Evolutionary conservation across 2,797 vertebrate species (phyloP), one percentile per base, ranked within the genome.

Genomic region (Strix occidentalis): DNA sequence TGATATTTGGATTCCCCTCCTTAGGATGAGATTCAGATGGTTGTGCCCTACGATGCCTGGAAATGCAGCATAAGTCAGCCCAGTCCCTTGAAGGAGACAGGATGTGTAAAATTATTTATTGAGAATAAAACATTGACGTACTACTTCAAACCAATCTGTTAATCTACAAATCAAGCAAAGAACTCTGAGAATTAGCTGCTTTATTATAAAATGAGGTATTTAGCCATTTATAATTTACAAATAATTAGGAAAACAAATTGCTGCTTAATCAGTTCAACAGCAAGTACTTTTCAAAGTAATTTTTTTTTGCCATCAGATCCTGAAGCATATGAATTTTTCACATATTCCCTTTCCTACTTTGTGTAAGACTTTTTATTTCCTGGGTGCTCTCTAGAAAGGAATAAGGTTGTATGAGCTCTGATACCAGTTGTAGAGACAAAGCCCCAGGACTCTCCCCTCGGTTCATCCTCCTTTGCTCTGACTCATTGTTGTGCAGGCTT

Each of bases 221-320:
- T 96, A 89, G 46, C 51, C 80, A 80, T 90, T 91, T 90, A 39
- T 77, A 94, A 81, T 81, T 91, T 41, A 82, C 45, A 90, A 88
- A 92, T 96, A 93, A 90, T 96, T 88, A 90, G 45, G 50, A 72
- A 86, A 90, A 92, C 60, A 86, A 93, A 93, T 91, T 90, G 65
- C 54, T 93, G 8, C 48, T 50, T 90, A 71, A 87, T 96, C 83
- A 78, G 48, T 61, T 92, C 45, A 60, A 43, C 72, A 60, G 63
- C 48, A 84, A 93, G 57, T 71, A 60, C 53, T 90, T 90, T 56
- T 57, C 69, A 86, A 81, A 90, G 74, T 45, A 2, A 2, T 20
- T 46, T 83, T 71, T 60, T 45, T 71, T 17, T 29, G 24, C 70
- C 19, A 5, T 14, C 61, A 41, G 37, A 76, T 69, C 50, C 75